Evolutionary conservation across 2,113 vertebrate species (phyloP), one percentile per base, ranked within the genome.

Genomic region (human): DNA sequence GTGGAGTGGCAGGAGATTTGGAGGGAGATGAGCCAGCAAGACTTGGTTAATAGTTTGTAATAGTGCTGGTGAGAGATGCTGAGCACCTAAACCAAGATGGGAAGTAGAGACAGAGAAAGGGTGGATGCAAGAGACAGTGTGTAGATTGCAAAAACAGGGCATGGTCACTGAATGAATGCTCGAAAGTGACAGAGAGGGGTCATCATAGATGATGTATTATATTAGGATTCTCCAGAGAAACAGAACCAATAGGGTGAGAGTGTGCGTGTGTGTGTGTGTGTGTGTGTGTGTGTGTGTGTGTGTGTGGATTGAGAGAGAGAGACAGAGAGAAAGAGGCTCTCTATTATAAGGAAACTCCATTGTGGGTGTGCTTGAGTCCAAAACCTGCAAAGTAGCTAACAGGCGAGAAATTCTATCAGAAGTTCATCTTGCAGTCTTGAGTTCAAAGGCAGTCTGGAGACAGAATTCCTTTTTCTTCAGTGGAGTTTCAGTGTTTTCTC

Each of bases 111-210:
- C 35, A 81, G 32, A 83, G 57, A 50, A 59, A n/a, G 16, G 35
- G 27, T 2, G 20, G 23, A 20, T 0, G 4, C n/a, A 40, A 43
- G 25, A 93, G 45, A 61, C 3, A 5, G 27, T 43, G 2, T 14
- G 2, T 32, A 30, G 4, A 18, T 8, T 20, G 45, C 18, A 66
- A 38, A 5, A 6, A 11, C 0, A 14, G 25, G 59, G 11, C 16
- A 11, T 3, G 16, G 70, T 9, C 16, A 73, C 43, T 0, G 0
- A 45, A 22, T 23, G 52, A 38, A 40, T 27, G 10, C 30, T 17
- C 38, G 66, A 6, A 20, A 35, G 35, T 35, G 40, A 75, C 32
- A 27, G 20, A 20, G 27, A n/a, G 35, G 22, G 25, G 13, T 40
- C 8, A 0, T 43, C 79, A 79, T 50, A 45, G 43, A 80, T 30